Base-by-base conservation (phyloP, 2,113 vertebrate genomes). In the Plectropomus leopardus region DNA sequence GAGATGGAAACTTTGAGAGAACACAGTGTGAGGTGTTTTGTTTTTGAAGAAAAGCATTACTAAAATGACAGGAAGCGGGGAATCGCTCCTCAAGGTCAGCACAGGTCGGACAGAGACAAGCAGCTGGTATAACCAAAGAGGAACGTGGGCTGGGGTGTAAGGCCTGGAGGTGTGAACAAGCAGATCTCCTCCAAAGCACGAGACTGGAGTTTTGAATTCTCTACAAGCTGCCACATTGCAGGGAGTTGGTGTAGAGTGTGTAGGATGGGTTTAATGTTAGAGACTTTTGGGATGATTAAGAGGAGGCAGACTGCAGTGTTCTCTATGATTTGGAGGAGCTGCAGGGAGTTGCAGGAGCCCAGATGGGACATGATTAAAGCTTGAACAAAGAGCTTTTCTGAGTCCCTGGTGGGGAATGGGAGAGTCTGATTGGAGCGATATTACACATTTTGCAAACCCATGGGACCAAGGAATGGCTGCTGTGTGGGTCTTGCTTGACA, bases 331-430 rank as follows among this genome's bases (percentile, higher is more conserved):
- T 67, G 34, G 48, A 81, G 28, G 30, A 34, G 24, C 64, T 70
- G 14, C 54, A 51, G 65, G 72, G 70, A 78, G 45, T 44, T 64
- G 14, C 57, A 69, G 16, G 66, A 48, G 32, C 30, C 58, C 82
- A 78, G 73, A 86, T 86, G 74, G 85, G 65, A 86, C 57, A 80
- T 76, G 79, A 89, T 85, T 76, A 88, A 85, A 57, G 53, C 64
- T 30, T 48, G 75, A 87, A 82, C 71, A 84, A 68, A 60, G 60
- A 71, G 78, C 61, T 80, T 59, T 51, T 21, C 40, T 45, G 63
- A 58, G 60, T 86, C 76, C 72, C 72, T 28, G 10, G 30, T 54
- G 71, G 34, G 48, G 44, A 44, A 76, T 28, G 67, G 6, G 4
- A 84, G 28, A 45, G 71, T 79, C 16, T 79, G 48, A 66, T 65